Evolutionary conservation across 2,113 vertebrate genomes (phyloP).

Genomic region (Galeopterus variegatus): DNA sequence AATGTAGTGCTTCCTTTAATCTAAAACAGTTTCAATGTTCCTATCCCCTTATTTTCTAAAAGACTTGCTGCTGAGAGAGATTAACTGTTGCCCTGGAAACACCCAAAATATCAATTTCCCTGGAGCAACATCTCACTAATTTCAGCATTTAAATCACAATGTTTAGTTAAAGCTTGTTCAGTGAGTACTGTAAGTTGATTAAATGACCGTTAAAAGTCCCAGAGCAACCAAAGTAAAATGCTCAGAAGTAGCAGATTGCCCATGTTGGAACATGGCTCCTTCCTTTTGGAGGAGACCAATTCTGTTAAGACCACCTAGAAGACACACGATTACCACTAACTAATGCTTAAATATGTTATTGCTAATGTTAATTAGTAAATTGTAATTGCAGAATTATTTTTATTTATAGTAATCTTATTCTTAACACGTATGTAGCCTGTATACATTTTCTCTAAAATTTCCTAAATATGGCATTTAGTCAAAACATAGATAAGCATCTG

Average conservation of each 20-base stretch:
- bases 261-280: not conserved
- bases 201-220: slow-evolving; percentile 66
- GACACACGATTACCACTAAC: not conserved
- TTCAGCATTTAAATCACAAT: slow-evolving; percentile 79
- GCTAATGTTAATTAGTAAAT: too few species aligned
- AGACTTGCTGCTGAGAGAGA: slow-evolving; percentile 72
- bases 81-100: slow-evolving; percentile 85
- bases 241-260: not conserved
- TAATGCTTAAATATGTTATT: not conserved
- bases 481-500: not conserved
- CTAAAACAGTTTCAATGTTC: slow-evolving; percentile 46
- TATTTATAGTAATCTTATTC: not conserved
- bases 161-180: slow-evolving; percentile 79
- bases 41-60: slow-evolving; percentile 75
- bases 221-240: not conserved
- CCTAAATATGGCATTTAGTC: not conserved
- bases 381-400: not conserved
- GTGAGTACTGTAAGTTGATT: slow-evolving; percentile 75
- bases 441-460: not conserved
- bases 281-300: not conserved
- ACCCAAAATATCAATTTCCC: slow-evolving; percentile 80
- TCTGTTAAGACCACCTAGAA: not conserved
- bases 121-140: slow-evolving; percentile 52
- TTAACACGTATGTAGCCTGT: not conserved
- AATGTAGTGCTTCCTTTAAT: slow-evolving; percentile 21